phyloP scores from a whole-genome alignment of 1,140 invertebrate genomes.

The Drosophila fuyamai region DNA sequence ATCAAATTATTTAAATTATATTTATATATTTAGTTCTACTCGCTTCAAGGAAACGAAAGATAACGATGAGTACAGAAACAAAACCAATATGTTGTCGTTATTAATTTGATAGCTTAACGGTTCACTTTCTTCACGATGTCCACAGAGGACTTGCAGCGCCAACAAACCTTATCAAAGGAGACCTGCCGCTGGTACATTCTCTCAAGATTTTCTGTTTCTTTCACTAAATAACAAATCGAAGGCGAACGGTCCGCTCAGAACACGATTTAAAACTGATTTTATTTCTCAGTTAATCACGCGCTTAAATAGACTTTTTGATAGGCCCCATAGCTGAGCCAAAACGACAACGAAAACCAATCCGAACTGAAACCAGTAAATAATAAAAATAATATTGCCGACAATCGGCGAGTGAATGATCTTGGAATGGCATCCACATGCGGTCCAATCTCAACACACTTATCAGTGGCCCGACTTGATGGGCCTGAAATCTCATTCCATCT shows the following conservation, averaged over 20 bases:
- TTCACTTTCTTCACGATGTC: conserved; percentile 30
- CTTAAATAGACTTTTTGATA: conserved; percentile 70
- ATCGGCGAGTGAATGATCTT: conserved; percentile 51
- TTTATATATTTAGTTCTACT: not conserved
- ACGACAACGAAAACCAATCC: conserved; percentile 53
- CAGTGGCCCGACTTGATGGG: conserved; percentile 43
- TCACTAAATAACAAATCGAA: conserved; percentile 13
- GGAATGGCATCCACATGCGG: conserved; percentile 65
- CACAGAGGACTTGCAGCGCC: conserved; percentile 25
- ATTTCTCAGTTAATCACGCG: conserved; percentile 37
- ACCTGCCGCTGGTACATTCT: conserved; percentile 79
- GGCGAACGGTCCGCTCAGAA: conserved; percentile 50
- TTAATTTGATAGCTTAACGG: conserved; percentile 29
- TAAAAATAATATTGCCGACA: conserved; percentile 48
- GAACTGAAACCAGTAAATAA: conserved; percentile 60
- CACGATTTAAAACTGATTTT: conserved; percentile 67
- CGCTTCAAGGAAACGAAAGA: conserved; percentile 30
- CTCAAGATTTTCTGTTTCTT: conserved; percentile 9
- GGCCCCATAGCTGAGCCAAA: conserved; percentile 49
- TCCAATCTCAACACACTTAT: conserved; percentile 54
- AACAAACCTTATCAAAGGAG: conserved; percentile 82
- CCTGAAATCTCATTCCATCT: conserved; percentile 39
- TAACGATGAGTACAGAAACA: conserved; percentile 12
- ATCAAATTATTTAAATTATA: conserved; percentile 1
- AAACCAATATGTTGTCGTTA: conserved; percentile 36